phyloP scores from a whole-genome alignment of 2,888 invertebrate species.

The Nezara viridula region DNA sequence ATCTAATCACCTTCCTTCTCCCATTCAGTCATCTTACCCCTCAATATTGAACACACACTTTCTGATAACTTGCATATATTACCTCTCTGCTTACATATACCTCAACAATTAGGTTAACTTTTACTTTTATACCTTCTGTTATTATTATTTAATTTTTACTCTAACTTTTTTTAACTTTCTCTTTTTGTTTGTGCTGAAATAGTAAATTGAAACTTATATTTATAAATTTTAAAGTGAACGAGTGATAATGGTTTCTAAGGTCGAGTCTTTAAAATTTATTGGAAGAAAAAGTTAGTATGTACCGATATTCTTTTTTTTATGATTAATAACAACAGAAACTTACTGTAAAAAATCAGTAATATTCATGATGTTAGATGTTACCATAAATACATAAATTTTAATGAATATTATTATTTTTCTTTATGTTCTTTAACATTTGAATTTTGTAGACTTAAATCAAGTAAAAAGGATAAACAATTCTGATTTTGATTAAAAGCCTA shows the following conservation, averaged over 20 bases:
- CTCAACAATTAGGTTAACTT: too few species aligned
- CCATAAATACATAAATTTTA: not conserved
- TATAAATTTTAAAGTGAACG: not conserved
- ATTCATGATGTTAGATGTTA: conserved; percentile 8
- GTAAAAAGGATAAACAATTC: too few species aligned
- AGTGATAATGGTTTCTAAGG: not conserved
- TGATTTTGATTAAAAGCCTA: not conserved
- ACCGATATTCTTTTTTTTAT: not conserved
- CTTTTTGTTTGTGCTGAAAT: not conserved
- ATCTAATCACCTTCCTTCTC: too few species aligned
- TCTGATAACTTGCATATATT: too few species aligned
- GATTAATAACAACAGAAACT: not conserved
- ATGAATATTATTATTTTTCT: not conserved
- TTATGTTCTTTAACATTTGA: not conserved
- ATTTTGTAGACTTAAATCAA: too few species aligned
- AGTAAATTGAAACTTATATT: not conserved
- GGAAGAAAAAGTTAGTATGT: not conserved
- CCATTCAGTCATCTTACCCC: too few species aligned
- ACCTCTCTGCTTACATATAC: too few species aligned
- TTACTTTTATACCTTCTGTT: not conserved
- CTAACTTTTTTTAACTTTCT: not conserved
- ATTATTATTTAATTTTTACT: too few species aligned
- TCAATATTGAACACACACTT: too few species aligned
- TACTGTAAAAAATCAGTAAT: not conserved
- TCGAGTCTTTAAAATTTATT: not conserved